Evolutionary conservation across 1,140 invertebrate species (phyloP).

Genomic region (Babylonia areolata): DNA sequence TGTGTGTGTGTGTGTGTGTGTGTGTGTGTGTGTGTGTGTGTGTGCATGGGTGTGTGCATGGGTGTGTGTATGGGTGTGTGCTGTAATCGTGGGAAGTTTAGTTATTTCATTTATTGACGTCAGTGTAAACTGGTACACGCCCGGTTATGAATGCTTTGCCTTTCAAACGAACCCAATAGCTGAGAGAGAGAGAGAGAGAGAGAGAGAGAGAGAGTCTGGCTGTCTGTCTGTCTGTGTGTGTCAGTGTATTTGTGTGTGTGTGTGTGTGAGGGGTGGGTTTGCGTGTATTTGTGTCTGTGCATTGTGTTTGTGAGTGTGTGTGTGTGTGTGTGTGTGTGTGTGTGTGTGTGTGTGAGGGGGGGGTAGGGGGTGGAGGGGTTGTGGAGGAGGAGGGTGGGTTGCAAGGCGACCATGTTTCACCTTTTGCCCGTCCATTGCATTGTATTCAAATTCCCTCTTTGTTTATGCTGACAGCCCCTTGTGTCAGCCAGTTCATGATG

Average conservation of each 20-base stretch:
- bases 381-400: too few species aligned
- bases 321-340: conserved; percentile 3
- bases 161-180: background rate
- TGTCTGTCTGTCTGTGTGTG: too few species aligned
- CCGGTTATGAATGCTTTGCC: background rate
- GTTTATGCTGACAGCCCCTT: background rate
- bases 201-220: too few species aligned
- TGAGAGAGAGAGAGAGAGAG: too few species aligned
- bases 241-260: too few species aligned
- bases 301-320: background rate
- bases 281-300: too few species aligned
- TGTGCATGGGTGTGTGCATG: background rate
- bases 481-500: background rate
- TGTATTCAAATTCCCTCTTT: background rate
- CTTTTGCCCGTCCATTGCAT: background rate
- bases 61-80: background rate
- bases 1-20: conserved; percentile 3
- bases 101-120: background rate
- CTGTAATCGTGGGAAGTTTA: background rate
- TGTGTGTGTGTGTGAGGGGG: too few species aligned
- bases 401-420: background rate
- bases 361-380: too few species aligned
- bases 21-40: conserved; percentile 3
- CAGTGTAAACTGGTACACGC: background rate
- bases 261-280: too few species aligned